Conservation (phyloP, 2,113 vertebrate species). For the Panurus biarmicus region DNA sequence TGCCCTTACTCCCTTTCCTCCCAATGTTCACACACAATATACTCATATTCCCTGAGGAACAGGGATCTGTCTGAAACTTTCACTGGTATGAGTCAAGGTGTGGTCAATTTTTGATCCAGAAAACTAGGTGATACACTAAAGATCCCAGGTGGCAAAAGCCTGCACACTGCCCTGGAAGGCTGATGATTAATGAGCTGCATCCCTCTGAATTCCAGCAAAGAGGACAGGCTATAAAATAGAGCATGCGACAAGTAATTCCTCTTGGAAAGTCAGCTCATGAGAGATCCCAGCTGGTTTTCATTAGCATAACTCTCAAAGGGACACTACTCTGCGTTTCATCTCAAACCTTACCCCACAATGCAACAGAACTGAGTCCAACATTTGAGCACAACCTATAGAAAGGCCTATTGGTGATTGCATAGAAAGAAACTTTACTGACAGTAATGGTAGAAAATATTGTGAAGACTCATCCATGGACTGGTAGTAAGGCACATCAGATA, state of each 20-base stretch:
- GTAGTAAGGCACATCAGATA: background rate
- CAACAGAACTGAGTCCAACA: background rate
- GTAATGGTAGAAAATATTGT: background rate
- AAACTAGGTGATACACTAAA: background rate
- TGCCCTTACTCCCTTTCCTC: background rate
- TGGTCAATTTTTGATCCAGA: background rate
- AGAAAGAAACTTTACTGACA: background rate
- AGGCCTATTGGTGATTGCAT: fast-evolving
- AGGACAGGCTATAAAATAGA: background rate
- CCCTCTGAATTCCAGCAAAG: background rate
- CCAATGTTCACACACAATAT: background rate
- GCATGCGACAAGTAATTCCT: background rate
- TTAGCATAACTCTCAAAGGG: background rate
- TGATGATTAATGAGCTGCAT: background rate
- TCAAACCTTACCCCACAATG: background rate
- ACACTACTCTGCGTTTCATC: background rate
- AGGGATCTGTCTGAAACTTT: background rate
- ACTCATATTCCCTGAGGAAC: background rate
- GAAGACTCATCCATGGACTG: background rate
- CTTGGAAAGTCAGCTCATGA: background rate
- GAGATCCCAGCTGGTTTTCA: background rate
- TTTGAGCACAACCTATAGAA: background rate
- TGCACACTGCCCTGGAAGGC: background rate
- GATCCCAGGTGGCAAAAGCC: background rate
- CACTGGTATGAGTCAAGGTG: background rate